Conservation (phyloP, 2,797 vertebrate genomes). For the Centroberyx gerrardi region DNA sequence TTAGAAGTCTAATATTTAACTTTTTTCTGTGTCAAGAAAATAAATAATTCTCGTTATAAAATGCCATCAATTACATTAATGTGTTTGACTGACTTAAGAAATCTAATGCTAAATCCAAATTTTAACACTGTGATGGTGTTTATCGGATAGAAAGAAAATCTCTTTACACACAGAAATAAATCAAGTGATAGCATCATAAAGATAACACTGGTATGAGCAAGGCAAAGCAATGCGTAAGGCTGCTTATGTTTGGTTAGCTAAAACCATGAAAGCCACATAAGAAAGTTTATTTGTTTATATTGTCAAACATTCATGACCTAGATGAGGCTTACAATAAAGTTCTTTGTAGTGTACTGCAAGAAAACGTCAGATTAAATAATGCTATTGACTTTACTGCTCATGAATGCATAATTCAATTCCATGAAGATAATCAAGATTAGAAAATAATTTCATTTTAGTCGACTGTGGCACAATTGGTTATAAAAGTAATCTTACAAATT, state of each 20-base stretch:
- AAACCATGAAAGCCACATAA: not conserved
- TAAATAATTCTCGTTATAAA: no score
- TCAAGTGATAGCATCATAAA: not conserved
- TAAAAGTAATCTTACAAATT: not conserved
- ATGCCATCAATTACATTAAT: no score
- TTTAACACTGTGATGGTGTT: no score
- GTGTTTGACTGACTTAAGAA: not conserved
- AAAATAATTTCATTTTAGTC: no score
- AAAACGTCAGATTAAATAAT: conserved; percentile 11
- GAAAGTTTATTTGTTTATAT: not conserved
- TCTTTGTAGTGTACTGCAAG: not conserved
- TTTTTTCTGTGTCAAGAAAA: no score
- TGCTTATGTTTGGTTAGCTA: not conserved
- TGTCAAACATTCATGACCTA: not conserved
- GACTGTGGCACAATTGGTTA: not conserved
- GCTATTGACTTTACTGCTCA: not conserved
- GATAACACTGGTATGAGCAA: not conserved
- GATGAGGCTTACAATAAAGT: not conserved
- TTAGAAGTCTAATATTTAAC: not conserved
- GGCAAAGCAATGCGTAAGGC: not conserved
- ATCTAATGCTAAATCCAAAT: no score
- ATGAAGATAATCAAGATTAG: not conserved
- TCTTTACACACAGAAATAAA: not conserved
- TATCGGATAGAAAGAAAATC: not conserved
- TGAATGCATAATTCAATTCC: conserved; percentile 3